Evolutionary conservation across 2,113 vertebrate genomes (phyloP).

Genomic region (Trematomus loennbergii): DNA sequence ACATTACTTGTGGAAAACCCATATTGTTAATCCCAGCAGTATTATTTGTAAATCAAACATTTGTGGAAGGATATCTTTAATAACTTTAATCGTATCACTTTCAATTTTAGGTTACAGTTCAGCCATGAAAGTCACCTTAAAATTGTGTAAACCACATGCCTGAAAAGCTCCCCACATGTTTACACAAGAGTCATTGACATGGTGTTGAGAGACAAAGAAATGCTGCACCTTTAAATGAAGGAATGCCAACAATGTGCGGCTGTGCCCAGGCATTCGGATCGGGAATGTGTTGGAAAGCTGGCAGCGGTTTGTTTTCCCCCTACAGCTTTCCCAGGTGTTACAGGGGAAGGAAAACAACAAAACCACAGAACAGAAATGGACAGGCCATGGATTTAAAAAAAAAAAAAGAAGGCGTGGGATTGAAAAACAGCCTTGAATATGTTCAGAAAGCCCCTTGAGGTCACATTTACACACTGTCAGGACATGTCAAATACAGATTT

Average conservation of each 20-base stretch:
- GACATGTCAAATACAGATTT: slow-evolving; percentile 61
- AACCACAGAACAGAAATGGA: slow-evolving; percentile 51
- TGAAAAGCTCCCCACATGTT: neutral
- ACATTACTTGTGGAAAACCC: neutral
- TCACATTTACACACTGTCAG: slow-evolving; percentile 67
- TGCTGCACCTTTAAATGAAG: slow-evolving; percentile 70
- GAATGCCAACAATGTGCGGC: slow-evolving; percentile 72
- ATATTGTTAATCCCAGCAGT: neutral
- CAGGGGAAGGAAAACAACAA: slow-evolving; percentile 65
- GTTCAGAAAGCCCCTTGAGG: slow-evolving; percentile 70
- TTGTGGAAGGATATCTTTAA: neutral
- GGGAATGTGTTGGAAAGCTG: slow-evolving; percentile 77
- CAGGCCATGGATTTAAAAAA: neutral
- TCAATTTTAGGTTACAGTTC: slow-evolving; percentile 5
- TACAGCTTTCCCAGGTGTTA: slow-evolving; percentile 78
- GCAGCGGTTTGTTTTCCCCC: slow-evolving; percentile 65
- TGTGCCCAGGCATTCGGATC: slow-evolving; percentile 71
- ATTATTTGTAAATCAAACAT: neutral
- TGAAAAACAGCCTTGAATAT: slow-evolving; percentile 58
- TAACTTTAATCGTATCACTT: neutral
- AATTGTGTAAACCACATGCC: neutral
- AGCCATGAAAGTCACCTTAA: neutral
- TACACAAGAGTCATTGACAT: slow-evolving; percentile 3
- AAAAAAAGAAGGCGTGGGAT: slow-evolving; percentile 31
- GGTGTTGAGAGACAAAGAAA: slow-evolving; percentile 48